Conservation (phyloP, 2,888 invertebrate genomes). For the Mesorhabditis sp. region DNA sequence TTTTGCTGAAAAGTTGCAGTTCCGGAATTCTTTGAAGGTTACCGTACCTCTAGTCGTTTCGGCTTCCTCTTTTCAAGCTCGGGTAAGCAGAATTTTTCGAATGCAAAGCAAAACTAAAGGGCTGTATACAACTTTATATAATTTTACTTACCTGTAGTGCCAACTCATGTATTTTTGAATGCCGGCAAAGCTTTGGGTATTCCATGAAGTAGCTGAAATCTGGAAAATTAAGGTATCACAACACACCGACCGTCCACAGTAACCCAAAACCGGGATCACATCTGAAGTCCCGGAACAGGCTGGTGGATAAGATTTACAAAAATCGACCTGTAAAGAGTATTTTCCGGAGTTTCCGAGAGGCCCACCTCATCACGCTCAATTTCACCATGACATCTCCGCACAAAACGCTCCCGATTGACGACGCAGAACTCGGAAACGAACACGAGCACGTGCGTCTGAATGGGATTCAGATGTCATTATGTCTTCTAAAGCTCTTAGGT, state of each 20-base stretch:
- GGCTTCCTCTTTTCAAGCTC: slow-evolving; percentile 15
- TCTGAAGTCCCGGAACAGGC: slow-evolving; percentile 31
- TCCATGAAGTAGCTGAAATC: slow-evolving; percentile 26
- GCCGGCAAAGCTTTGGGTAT: slow-evolving; percentile 28
- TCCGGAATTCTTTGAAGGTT: not conserved
- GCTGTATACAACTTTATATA: not conserved
- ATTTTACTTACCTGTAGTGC: not conserved
- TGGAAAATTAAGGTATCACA: no score
- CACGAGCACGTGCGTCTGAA: slow-evolving; percentile 30
- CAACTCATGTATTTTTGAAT: not conserved
- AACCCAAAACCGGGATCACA: slow-evolving; percentile 34
- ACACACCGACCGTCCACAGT: slow-evolving; percentile 23
- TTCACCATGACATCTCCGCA: slow-evolving; percentile 31
- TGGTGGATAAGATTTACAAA: slow-evolving; percentile 33
- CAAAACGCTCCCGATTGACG: slow-evolving; percentile 32
- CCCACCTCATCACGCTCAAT: slow-evolving; percentile 23
- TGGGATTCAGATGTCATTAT: not conserved
- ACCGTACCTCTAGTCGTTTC: not conserved
- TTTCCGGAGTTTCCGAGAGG: not conserved
- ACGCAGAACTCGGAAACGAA: slow-evolving; percentile 40
- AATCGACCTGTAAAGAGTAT: slow-evolving; percentile 22
- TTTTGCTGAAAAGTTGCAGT: not conserved
- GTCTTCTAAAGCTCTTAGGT: not conserved
- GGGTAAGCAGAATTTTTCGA: slow-evolving; percentile 37
- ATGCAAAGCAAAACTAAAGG: slow-evolving; percentile 38